Evolutionary conservation across 2,113 vertebrate species (phyloP), one percentile per base, ranked within the genome.

Genomic region (Sminthopsis crassicaudata): DNA sequence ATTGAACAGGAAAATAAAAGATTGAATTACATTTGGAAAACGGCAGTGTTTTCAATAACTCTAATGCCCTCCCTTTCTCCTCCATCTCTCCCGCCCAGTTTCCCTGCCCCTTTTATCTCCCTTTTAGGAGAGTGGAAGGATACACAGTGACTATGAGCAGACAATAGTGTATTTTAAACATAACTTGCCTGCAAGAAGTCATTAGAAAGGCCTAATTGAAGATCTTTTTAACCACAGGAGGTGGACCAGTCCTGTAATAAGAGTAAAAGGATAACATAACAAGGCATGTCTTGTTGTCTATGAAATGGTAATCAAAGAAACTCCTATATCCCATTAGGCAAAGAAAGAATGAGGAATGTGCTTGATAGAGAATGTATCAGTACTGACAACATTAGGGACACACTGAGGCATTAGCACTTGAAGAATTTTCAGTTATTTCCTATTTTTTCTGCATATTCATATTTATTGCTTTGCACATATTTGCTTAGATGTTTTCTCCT

Each of bases 81-180:
- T 24, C 30, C 16, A 1, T 26, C 7, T 8, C 67, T 23, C 8
- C 42, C 2, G 23, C n/a, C 1, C 1, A 0, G 36, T 6, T 1
- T n/a, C 36, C 8, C n/a, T 42, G 22, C n/a, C 16, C 36, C 7
- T 0, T n/a, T 3, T 76, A 30, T 76, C 19, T 8, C n/a, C 22
- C n/a, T 84, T 42, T 84, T 42, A 22, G 19, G n/a, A 84, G 6
- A 84, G 42, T 84, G 19, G 67, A 84, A 84, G 22, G 16, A 84
- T n/a, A 84, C 23, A 23, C n/a, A 84, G n/a, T 84, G 19, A 7
- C 16, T 84, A 22, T 84, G 19, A 84, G n/a, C 6, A 22, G 12
- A 22, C 36, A 8, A 23, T 36, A 84, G 7, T 19, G 42, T 42
- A 84, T 84, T 84, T 84, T 84, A 84, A 84, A n/a, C 19, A 42